Percentiles rank a stretch among this genome's conserved stretches.
phyloP scores from a whole-genome alignment of 2,113 vertebrate genomes.

The Nanorana parkeri region DNA sequence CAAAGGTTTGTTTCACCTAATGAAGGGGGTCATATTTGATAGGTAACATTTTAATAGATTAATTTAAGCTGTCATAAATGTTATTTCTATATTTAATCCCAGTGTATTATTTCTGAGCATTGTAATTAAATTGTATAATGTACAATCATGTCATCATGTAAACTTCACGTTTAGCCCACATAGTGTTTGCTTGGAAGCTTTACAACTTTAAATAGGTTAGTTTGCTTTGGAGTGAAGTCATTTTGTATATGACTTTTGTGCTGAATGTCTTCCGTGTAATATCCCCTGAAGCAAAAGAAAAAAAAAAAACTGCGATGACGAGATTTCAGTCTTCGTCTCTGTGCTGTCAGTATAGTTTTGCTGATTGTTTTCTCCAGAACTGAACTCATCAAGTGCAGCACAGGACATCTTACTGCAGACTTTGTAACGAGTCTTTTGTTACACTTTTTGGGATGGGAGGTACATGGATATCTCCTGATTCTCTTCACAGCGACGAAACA shows the following conservation, averaged over 20 bases:
- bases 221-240: constrained; percentile 16
- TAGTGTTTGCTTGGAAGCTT: too few species aligned
- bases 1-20: too few species aligned
- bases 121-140: too few species aligned
- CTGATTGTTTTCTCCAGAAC: neutral
- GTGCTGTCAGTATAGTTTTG: neutral
- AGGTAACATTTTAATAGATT: too few species aligned
- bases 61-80: too few species aligned
- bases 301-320: neutral
- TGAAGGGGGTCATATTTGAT: too few species aligned
- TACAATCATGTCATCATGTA: too few species aligned
- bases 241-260: constrained; percentile 27
- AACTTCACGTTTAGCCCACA: too few species aligned
- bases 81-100: too few species aligned
- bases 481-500: constrained; percentile 11
- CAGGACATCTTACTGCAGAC: neutral
- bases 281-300: constrained; percentile 22
- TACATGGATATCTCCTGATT: neutral
- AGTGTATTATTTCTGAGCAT: too few species aligned
- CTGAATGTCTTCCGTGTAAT: constrained; percentile 21
- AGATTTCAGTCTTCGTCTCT: neutral
- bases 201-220: neutral
- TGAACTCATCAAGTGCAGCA: neutral
- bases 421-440: neutral
- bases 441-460: neutral